phyloP scores from a whole-genome alignment of 2,797 vertebrate genomes.

The Botia almorhae region DNA sequence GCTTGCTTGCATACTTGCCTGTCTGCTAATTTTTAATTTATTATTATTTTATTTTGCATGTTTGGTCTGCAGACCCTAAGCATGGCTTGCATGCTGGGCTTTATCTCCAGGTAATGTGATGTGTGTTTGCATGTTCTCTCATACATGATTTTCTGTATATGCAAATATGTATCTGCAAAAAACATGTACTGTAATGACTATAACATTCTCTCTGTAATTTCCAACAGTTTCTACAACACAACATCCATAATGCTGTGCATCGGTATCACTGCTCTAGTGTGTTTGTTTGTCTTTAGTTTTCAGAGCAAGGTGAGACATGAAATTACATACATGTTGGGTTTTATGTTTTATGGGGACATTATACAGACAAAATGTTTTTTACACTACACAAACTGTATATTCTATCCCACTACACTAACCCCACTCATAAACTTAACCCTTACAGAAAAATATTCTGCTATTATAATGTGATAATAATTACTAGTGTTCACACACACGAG shows the following conservation, averaged over 20 bases:
- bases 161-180: background rate
- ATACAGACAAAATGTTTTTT: too few relatives aligned
- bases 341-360: too few relatives aligned
- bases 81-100: constrained; percentile 82
- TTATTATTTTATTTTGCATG: constrained; percentile 23
- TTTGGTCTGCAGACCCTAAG: constrained; percentile 71
- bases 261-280: constrained; percentile 89
- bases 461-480: too few relatives aligned
- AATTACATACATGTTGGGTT: background rate
- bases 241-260: constrained; percentile 89
- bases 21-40: too few relatives aligned
- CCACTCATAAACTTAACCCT: too few relatives aligned
- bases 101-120: constrained; percentile 76
- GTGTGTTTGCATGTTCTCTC: background rate
- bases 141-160: background rate
- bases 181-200: background rate
- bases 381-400: too few relatives aligned
- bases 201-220: background rate
- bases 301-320: constrained; percentile 85
- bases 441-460: too few relatives aligned
- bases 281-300: constrained; percentile 93
- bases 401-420: too few relatives aligned
- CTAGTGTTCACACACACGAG: too few relatives aligned
- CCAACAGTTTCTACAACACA: constrained; percentile 90
- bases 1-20: too few relatives aligned